Evolutionary conservation across 2,888 invertebrate genomes (phyloP).

Genomic region (Drosophila mimica): DNA sequence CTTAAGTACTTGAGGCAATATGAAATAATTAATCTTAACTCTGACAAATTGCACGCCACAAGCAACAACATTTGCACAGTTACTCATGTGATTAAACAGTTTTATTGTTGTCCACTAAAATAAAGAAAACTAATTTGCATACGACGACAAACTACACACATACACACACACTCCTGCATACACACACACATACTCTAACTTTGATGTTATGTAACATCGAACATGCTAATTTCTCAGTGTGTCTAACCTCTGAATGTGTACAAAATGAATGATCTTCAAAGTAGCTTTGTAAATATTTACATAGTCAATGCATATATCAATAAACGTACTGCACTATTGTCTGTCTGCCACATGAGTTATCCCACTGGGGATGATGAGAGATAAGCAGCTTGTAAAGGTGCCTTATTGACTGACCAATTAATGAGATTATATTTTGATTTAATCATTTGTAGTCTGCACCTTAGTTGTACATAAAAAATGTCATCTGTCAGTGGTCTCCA

Average conservation of each 20-base stretch:
- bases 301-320: constrained; percentile 18
- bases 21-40: constrained; percentile 21
- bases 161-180: constrained; percentile 12
- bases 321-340: constrained; percentile 44
- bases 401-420: constrained; percentile 30
- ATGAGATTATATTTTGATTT: constrained; percentile 47
- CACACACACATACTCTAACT: constrained; percentile 16
- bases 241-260: constrained; percentile 55
- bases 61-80: constrained; percentile 35
- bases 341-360: constrained; percentile 6
- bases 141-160: constrained; percentile 15
- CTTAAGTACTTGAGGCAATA: constrained; percentile 10
- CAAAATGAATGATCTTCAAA: constrained; percentile 37
- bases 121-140: constrained; percentile 40
- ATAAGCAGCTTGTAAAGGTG: constrained; percentile 18
- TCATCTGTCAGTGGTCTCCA: constrained; percentile 98
- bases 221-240: constrained; percentile 45
- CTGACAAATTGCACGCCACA: constrained; percentile 44
- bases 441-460: constrained; percentile 93
- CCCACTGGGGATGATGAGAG: constrained; percentile 14
- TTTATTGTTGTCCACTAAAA: constrained; percentile 22
- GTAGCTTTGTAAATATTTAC: constrained; percentile 50
- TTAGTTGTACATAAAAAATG: constrained; percentile 99
- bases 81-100: constrained; percentile 31
- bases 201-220: constrained; percentile 33